Base-by-base conservation (phyloP, 2,797 vertebrate genomes). In the Hyperoplus lanceolatus region DNA sequence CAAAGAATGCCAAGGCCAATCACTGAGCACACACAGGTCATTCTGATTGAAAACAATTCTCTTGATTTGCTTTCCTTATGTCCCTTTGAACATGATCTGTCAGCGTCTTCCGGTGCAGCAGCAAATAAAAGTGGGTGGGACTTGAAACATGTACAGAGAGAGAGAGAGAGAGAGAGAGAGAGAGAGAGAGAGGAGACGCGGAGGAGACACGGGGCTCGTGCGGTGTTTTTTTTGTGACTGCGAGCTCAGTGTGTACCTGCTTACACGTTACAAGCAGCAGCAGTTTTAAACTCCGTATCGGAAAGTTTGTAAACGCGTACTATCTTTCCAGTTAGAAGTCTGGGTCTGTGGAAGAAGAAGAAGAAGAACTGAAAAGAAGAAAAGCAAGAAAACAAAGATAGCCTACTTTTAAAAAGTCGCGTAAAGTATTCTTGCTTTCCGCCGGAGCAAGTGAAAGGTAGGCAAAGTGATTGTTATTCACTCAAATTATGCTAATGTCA, bases 111-210 rank as follows among this genome's bases (percentile, higher is more conserved):
- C 12, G 4, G 10, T 10, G 29, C 45, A 59, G 10, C n/a, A 29
- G 29, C 29, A 29, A 3, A 21, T 61, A 11, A 0, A 1, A 46
- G 70, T 85, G 83, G 89, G 89, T 36, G 85, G 85, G 86, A 50
- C 75, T 57, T 59, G 1, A 4, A 0, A 36, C 53, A 56, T 46
- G 45, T 12, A 57, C 15, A 29, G 71, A 57, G 46, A 49, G 18
- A 67, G 29, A 12, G 46, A 36, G 48, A 41, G 29, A 64, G 45
- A 64, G 14, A 41, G 3, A n/a, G 29, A 64, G 53, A 42, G 18
- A 62, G 29, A 11, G 49, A 38, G 46, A 43, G 15, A 59, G 43
- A 63, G 12, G 72, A 66, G 48, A 8, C 15, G 58, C 9, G 12
- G 72, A 57, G 46, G 13, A 48, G 41, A 15, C 1, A 8, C 65